Base-by-base conservation (phyloP, 2,797 vertebrate species). In the Chelon auratus region DNA sequence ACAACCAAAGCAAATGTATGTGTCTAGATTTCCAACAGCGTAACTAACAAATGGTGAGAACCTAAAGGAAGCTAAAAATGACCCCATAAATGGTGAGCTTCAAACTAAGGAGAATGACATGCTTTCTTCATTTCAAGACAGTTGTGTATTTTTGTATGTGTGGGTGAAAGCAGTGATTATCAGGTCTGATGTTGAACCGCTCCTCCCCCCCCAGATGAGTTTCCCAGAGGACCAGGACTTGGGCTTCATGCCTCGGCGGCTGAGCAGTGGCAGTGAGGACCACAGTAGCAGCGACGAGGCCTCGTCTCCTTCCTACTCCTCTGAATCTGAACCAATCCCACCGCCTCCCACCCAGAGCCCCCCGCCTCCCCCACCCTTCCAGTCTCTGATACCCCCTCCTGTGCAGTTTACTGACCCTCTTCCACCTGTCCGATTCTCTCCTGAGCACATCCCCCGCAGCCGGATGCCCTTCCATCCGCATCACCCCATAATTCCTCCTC, bases 201-300 rank as follows among this genome's bases (percentile, higher is more conserved):
- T 75, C 56, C 56, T 48, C 43, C 77, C 50, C 77, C 50, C 57
- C 43, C 90, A 99, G 98, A 99, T 99, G 98, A 99, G 95, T 73
- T 99, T 98, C 92, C 97, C 97, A 0, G 97, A 99, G 0, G 97
- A 99, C 68, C 97, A 97, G 91, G 94, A 95, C 10, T 84, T 90
- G 78, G 93, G 93, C 81, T 96, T 95, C 0, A 77, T 93, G n/a
- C 93, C 95, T 52, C 95, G 95, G 0, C 96, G 93, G 5, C 91
- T 94, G 54, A 98, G 97, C 95, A 97, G 96, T 0, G 93, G 91
- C 63, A 97, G 97, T 9, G 96, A 96, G 68, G 86, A 95, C 37
- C 86, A 94, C 91, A 97, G 96, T 85, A 96, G 96, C 94, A 98
- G 96, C 0, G 96, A 98, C 0, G 97, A 98, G 17, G 95, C 95